Conservation (phyloP, 64 coral and sea anemone genomes). For the Pocillopora damicornis region DNA sequence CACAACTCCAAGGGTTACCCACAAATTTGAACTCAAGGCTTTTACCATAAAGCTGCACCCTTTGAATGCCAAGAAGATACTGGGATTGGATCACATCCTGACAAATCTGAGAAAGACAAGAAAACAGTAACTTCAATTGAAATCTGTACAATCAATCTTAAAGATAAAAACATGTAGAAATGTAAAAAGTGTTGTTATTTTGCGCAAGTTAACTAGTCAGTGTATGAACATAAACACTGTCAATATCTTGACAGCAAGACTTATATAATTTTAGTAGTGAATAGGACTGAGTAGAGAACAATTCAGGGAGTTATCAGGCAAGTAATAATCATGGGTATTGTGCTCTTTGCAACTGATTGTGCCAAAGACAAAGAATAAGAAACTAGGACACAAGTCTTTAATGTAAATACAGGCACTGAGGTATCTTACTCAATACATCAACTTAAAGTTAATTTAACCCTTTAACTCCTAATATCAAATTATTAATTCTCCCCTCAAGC, state of each 20-base stretch:
- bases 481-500: no score
- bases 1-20: constrained; percentile 71
- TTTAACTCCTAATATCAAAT: no score
- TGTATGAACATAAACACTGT: not conserved
- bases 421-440: no score
- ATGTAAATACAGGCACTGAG: no score
- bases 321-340: no score
- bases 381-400: no score
- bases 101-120: constrained; percentile 40
- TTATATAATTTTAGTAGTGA: not conserved
- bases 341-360: no score
- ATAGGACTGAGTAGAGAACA: no score
- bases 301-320: not conserved
- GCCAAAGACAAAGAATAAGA: no score
- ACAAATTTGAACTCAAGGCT: constrained; percentile 71
- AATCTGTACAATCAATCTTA: not conserved
- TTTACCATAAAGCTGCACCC: constrained; percentile 43
- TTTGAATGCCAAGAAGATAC: constrained; percentile 42
- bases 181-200: not conserved
- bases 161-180: no score
- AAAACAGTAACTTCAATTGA: not conserved
- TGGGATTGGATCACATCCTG: constrained; percentile 51
- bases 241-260: no score
- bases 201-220: not conserved
- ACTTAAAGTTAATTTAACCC: no score